These are phyloP conservation scores for Cheilosia vernalis DNA, from an alignment of 2,888 invertebrate genomes.

Conservation along the genomic window DNA sequence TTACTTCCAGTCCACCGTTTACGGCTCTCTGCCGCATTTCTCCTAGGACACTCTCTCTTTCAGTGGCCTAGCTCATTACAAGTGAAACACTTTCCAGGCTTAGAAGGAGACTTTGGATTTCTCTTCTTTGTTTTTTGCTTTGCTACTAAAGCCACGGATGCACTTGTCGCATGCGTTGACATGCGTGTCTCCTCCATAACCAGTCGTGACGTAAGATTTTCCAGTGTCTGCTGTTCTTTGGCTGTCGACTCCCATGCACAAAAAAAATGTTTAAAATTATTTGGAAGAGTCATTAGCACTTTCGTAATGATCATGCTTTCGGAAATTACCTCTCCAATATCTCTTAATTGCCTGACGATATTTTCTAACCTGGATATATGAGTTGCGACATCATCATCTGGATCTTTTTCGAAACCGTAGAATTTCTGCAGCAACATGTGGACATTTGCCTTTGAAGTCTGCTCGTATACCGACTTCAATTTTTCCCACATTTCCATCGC, in stretches of 20 bases:
- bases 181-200: constrained; percentile 75
- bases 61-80: constrained; percentile 71
- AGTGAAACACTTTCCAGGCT: constrained; percentile 65
- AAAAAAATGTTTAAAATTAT: constrained; percentile 75
- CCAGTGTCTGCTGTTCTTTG: constrained; percentile 75
- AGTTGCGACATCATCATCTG: constrained; percentile 55
- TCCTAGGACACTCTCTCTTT: constrained; percentile 63
- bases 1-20: background rate
- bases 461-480: constrained; percentile 75
- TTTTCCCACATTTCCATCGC: constrained; percentile 14
- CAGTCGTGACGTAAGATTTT: constrained; percentile 74
- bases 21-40: background rate
- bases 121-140: constrained; percentile 16
- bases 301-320: constrained; percentile 74
- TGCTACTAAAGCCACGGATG: constrained; percentile 28
- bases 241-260: constrained; percentile 59
- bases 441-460: constrained; percentile 77
- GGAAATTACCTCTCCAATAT: constrained; percentile 62
- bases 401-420: constrained; percentile 61
- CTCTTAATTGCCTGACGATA: constrained; percentile 55
- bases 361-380: constrained; percentile 39
- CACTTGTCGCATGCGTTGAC: constrained; percentile 8
- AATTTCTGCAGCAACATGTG: constrained; percentile 78
- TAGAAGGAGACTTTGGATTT: constrained; percentile 5
- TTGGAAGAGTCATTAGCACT: constrained; percentile 75